Conservation (phyloP, 2,888 invertebrate genomes). For the Melanotus villosus region DNA sequence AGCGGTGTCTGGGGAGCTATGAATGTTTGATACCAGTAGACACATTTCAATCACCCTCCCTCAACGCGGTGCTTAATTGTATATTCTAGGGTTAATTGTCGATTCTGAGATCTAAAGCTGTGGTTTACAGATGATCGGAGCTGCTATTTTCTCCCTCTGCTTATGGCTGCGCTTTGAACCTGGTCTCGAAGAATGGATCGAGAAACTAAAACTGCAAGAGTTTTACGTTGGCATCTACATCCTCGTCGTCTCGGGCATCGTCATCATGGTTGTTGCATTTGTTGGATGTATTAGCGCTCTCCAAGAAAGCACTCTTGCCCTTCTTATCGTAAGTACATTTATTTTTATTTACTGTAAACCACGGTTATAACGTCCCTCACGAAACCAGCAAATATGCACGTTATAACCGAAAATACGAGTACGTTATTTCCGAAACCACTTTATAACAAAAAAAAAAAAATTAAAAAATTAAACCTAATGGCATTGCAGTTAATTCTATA, state of each 20-base stretch:
- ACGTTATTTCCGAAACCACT: no score
- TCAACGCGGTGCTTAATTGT: slow-evolving; percentile 15
- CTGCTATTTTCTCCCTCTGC: slow-evolving; percentile 82
- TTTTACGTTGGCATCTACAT: slow-evolving; percentile 91
- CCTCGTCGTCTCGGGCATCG: slow-evolving; percentile 78
- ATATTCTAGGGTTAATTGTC: slow-evolving; percentile 23
- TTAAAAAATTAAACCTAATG: no score
- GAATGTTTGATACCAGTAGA: slow-evolving; percentile 41
- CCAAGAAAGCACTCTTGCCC: slow-evolving; percentile 79
- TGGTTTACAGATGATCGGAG: slow-evolving; percentile 80
- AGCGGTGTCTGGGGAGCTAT: slow-evolving; percentile 27
- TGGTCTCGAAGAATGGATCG: slow-evolving; percentile 87
- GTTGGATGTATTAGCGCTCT: slow-evolving; percentile 88
- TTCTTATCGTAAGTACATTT: slow-evolving; percentile 77
- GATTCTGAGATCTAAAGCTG: slow-evolving; percentile 15
- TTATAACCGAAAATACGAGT: no score
- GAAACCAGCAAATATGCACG: no score
- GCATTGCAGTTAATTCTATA: no score
- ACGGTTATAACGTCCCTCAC: no score
- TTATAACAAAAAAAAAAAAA: no score
- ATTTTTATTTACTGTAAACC: no score
- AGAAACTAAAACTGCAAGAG: slow-evolving; percentile 79
- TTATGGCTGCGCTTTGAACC: slow-evolving; percentile 88
- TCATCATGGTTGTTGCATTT: slow-evolving; percentile 84
- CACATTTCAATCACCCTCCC: slow-evolving; percentile 28